phyloP scores from a whole-genome alignment of 2,888 invertebrate genomes.

The Harpagoxenus sublaevis region DNA sequence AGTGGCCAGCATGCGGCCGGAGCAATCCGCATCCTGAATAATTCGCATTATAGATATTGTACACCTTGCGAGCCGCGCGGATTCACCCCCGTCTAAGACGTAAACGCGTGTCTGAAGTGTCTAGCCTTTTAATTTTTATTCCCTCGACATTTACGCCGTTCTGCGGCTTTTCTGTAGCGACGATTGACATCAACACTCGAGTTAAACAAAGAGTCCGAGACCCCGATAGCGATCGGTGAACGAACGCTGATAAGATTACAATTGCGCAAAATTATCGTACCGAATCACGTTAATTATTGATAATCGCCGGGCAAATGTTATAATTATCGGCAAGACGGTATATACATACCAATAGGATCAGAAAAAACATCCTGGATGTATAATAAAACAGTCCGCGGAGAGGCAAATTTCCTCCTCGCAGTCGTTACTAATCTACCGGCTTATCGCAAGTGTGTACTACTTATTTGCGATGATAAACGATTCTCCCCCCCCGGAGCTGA shows the following conservation, averaged over 20 bases:
- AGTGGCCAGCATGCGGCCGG: constrained; percentile 77
- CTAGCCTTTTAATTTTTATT: not conserved
- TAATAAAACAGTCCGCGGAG: not conserved
- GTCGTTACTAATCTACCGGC: constrained; percentile 15
- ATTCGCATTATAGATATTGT: constrained; percentile 14
- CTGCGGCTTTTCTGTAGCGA: not conserved
- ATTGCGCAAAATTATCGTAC: not conserved
- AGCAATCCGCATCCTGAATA: constrained; percentile 76
- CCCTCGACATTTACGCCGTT: not conserved
- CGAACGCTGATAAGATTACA: not conserved
- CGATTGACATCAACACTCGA: not conserved
- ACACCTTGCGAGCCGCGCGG: not conserved
- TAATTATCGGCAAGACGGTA: not conserved
- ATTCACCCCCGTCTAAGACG: not conserved
- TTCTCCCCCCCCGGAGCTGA: not conserved
- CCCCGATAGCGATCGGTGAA: not conserved
- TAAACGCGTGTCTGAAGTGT: not conserved
- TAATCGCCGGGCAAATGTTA: not conserved
- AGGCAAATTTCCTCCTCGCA: not conserved
- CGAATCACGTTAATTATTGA: not conserved
- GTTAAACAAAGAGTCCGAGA: not conserved
- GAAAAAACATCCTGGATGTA: constrained; percentile 23
- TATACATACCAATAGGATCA: constrained; percentile 27
- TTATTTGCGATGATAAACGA: constrained; percentile 20
- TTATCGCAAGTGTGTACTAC: constrained; percentile 21